These are phyloP conservation scores for Drosophila fungiperda DNA, from an alignment of 2,888 invertebrate species.

Conservation along the genomic window DNA sequence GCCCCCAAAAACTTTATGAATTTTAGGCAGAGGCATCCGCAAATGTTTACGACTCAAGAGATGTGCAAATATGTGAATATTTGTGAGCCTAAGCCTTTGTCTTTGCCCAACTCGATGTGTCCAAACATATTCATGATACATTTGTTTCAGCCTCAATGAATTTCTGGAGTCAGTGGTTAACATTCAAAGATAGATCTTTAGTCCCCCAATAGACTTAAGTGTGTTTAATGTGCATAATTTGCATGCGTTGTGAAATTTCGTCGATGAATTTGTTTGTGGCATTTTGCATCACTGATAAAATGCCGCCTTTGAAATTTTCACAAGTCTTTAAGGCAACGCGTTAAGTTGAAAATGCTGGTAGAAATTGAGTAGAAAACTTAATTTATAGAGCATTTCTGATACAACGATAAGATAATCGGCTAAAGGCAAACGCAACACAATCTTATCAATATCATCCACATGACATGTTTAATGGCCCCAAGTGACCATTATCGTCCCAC, in stretches of 20 bases:
- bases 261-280: conserved; percentile 30
- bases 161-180: neutral
- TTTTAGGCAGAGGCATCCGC: conserved; percentile 8
- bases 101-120: conserved; percentile 12
- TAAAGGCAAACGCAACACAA: conserved; percentile 26
- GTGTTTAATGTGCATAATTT: conserved; percentile 65
- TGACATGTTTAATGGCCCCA: conserved; percentile 43
- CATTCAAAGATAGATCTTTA: neutral
- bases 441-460: conserved; percentile 46
- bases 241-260: conserved; percentile 62
- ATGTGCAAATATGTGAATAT: conserved; percentile 36
- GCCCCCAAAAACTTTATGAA: conserved; percentile 4
- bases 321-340: neutral
- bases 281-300: conserved; percentile 2
- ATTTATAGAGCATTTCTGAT: conserved; percentile 26
- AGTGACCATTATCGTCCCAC: conserved; percentile 38
- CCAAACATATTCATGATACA: conserved; percentile 45
- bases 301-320: conserved; percentile 8
- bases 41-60: conserved; percentile 57
- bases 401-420: conserved; percentile 41
- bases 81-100: neutral
- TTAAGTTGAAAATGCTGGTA: neutral
- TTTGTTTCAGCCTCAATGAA: conserved; percentile 38
- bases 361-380: neutral
- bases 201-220: conserved; percentile 25